phyloP scores from a whole-genome alignment of 2,888 invertebrate species.

The Lepidocyrtoides sp. region DNA sequence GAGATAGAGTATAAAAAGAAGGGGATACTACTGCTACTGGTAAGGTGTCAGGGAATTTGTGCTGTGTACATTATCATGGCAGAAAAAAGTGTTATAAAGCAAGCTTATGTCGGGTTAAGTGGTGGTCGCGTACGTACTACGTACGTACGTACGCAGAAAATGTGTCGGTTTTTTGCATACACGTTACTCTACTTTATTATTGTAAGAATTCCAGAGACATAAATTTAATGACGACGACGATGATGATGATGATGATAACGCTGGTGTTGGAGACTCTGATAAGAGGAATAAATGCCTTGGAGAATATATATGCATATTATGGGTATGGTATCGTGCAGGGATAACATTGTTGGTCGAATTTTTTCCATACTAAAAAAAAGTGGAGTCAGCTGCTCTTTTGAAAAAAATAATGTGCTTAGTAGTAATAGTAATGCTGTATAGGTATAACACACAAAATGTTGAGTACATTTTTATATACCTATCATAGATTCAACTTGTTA shows the following conservation, averaged over 20 bases:
- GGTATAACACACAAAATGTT: not conserved
- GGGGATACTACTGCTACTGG: slow-evolving; percentile 33
- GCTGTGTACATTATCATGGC: not conserved
- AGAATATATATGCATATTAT: not conserved
- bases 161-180: not conserved
- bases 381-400: not conserved
- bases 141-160: not conserved
- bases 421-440: not conserved
- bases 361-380: not conserved
- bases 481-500: no score
- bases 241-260: no score
- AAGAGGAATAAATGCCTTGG: slow-evolving; percentile 14
- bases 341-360: slow-evolving; percentile 2
- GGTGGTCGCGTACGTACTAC: not conserved
- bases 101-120: not conserved
- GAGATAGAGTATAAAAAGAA: not conserved
- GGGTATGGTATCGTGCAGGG: not conserved
- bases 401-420: not conserved
- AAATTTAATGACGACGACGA: slow-evolving; percentile 53
- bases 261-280: slow-evolving; percentile 12
- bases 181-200: no score
- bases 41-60: slow-evolving; percentile 56
- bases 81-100: not conserved
- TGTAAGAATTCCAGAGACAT: not conserved
- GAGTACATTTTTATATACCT: no score